Evolutionary conservation across 2,113 vertebrate species (phyloP).

Genomic region (Vulpes ferrilata): DNA sequence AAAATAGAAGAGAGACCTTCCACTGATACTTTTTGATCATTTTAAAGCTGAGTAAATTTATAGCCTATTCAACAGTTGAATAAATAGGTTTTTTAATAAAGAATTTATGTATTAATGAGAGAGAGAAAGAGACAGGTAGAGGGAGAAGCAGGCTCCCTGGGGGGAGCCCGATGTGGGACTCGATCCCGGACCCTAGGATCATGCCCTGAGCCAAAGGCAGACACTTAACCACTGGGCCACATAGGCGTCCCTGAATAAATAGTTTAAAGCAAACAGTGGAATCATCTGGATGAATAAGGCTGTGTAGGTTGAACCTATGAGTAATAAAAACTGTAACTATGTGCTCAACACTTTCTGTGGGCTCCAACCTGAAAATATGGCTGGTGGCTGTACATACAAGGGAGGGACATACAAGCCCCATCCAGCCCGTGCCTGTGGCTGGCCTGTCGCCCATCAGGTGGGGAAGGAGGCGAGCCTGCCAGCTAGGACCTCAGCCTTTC

Average conservation of each 20-base stretch:
- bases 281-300: not conserved
- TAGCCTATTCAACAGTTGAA: slow-evolving; percentile 11
- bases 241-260: not conserved
- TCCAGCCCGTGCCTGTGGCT: not conserved
- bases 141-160: too few species aligned
- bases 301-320: not conserved
- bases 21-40: not conserved
- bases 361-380: not conserved
- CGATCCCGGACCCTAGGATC: too few species aligned
- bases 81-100: not conserved
- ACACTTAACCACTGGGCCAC: too few species aligned
- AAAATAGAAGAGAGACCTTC: not conserved
- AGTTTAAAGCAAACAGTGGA: not conserved
- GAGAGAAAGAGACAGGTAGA: too few species aligned
- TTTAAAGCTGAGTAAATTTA: not conserved
- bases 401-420: not conserved
- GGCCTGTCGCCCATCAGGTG: not conserved
- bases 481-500: not conserved
- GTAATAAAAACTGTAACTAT: not conserved
- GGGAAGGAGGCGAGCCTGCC: not conserved
- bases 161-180: too few species aligned
- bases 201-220: too few species aligned
- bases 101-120: too few species aligned
- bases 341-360: not conserved
- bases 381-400: not conserved